Percentiles rank a stretch among this genome's conserved stretches.
phyloP scores from a whole-genome alignment of 2,797 vertebrate genomes.

The Aselliscus stoliczkanus region DNA sequence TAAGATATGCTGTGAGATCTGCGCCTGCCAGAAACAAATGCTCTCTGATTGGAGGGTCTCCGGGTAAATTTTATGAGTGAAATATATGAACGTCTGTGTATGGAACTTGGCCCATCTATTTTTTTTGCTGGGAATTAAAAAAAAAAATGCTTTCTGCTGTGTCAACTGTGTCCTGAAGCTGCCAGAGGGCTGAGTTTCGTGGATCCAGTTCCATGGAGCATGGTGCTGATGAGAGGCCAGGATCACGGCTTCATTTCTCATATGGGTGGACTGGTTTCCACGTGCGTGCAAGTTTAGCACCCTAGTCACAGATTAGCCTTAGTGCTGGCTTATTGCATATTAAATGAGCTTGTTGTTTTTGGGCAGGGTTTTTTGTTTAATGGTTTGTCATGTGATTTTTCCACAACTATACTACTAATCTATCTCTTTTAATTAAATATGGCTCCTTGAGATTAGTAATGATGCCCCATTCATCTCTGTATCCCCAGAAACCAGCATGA shows the following conservation, averaged over 20 bases:
- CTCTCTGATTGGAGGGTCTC: neutral
- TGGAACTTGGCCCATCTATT: neutral
- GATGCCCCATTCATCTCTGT: neutral
- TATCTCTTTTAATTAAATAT: neutral
- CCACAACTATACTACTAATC: neutral
- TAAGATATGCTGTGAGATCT: neutral
- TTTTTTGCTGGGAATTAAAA: neutral
- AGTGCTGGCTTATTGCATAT: neutral
- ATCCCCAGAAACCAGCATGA: neutral
- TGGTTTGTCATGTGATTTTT: neutral
- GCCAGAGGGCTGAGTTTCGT: neutral
- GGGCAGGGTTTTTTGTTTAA: neutral
- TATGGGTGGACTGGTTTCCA: neutral
- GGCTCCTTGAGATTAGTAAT: neutral
- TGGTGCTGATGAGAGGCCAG: neutral
- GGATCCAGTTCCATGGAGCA: neutral
- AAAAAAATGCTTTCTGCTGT: neutral
- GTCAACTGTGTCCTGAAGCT: neutral
- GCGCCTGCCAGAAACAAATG: neutral
- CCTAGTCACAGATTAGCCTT: neutral
- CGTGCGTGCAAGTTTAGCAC: neutral
- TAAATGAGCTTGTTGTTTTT: neutral
- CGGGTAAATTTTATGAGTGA: neutral
- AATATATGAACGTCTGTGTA: neutral
- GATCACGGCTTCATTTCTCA: neutral